A percentile compares a stretch with the other conserved stretches of the same genome.
Evolutionary conservation across 2,888 invertebrate genomes (phyloP).

Genomic region (Oxycera nigricornis): DNA sequence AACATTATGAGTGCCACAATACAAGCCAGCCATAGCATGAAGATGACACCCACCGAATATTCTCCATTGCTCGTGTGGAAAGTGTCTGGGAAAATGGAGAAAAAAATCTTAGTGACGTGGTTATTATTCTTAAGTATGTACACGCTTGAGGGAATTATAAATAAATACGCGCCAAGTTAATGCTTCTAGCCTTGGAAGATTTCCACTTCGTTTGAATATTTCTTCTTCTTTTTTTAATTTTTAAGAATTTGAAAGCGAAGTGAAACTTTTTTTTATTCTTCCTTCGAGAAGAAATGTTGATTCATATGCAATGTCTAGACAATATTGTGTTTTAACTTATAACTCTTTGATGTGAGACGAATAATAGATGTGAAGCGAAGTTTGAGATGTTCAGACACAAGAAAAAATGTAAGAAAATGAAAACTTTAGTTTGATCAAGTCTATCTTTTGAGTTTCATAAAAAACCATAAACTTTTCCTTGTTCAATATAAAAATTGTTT

Average conservation of each 20-base stretch:
- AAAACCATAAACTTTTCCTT: background rate
- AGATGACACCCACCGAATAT: background rate
- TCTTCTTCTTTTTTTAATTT: background rate
- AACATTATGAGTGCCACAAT: slow-evolving; percentile 1
- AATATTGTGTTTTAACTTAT: background rate
- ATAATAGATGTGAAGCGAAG: background rate
- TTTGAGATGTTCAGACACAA: background rate
- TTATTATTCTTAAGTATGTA: slow-evolving; percentile 1
- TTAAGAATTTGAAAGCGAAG: background rate
- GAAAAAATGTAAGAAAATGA: background rate
- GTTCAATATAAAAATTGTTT: too few species aligned
- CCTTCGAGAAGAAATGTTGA: background rate
- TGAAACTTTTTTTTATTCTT: background rate
- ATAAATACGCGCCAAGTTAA: background rate
- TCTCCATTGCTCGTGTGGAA: background rate
- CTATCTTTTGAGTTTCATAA: background rate
- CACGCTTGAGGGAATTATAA: background rate
- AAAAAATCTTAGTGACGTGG: background rate
- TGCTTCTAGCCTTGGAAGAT: background rate
- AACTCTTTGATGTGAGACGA: background rate
- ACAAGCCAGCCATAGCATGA: background rate
- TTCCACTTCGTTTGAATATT: background rate
- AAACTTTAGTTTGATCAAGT: background rate
- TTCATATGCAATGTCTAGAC: background rate
- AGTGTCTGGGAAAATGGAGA: background rate